Evolutionary conservation across 2,888 invertebrate species (phyloP), one percentile per base, ranked within the genome.

Genomic region (Tetramorium bicarinatum): DNA sequence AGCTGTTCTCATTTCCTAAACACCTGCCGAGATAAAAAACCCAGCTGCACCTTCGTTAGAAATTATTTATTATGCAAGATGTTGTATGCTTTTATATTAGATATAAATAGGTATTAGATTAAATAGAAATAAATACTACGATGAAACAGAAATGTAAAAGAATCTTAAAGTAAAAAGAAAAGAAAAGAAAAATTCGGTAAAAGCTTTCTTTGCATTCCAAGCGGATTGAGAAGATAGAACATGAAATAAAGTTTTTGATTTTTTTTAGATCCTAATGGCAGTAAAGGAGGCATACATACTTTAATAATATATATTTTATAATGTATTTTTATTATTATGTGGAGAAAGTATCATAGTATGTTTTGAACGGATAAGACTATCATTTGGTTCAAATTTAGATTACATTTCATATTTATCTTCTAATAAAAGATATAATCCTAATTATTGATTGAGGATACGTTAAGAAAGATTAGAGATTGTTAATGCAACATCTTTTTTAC

Each of bases 391-490:
- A 64, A 15, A 64, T 38, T 64, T 38, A 13, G 6, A 1, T 2
- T 3, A 2, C 9, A 25, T 47, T 11, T 47, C 1, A 49, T 44
- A 8, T 47, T 11, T 11, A 6, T 56, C 8, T 72, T 56, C 3
- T 41, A 25, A 41, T 25, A 41, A 72, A 72, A 59, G 8, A 18
- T 25, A 8, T n/a, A 18, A 34, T 38, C 1, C 18, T 41, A 56
- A 72, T 72, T 56, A 56, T 59, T 41, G 38, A 56, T 72, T 56
- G 8, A 56, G 15, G 1, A 66, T 52, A 38, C 3, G 29, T 72
- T 54, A 38, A 18, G 7, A 44, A 1, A 59, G n/a, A 41, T 56
- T 9, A 44, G 4, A 34, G 1, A 49, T n/a, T 61, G 2, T 44
- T 74, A 44, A 29, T 8, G n/a, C 29, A 59, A 44, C 54, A 56